phyloP scores from a whole-genome alignment of 2,888 invertebrate species.

The Acanthoscelides obtectus region DNA sequence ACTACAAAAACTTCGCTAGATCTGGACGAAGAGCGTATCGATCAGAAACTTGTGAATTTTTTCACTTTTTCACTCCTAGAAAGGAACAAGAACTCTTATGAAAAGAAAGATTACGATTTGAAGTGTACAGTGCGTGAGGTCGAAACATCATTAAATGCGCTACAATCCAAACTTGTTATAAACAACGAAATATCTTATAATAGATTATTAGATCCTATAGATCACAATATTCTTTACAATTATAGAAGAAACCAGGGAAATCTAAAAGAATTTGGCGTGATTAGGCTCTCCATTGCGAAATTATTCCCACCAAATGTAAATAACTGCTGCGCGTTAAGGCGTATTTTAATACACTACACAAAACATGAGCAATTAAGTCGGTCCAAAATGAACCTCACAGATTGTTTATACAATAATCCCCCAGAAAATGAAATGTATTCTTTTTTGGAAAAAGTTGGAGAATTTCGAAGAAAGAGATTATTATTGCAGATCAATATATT shows the following conservation, averaged over 20 bases:
- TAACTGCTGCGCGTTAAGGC: constrained; percentile 26
- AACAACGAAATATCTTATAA: background rate
- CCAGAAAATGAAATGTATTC: background rate
- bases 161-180: background rate
- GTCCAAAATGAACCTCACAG: background rate
- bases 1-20: background rate
- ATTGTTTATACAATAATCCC: background rate
- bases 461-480: constrained; percentile 1
- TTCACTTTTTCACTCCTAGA: background rate
- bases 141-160: background rate
- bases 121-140: background rate
- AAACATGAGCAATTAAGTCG: constrained; percentile 10
- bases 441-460: background rate
- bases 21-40: background rate
- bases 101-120: background rate
- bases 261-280: background rate
- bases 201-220: background rate
- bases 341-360: constrained; percentile 25
- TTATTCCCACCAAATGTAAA: constrained; percentile 20
- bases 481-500: constrained; percentile 17
- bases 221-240: background rate
- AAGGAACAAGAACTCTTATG: background rate
- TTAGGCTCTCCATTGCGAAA: background rate
- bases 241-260: background rate
- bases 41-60: background rate